phyloP scores from a whole-genome alignment of 2,113 vertebrate species.

The Menidia beryllina region DNA sequence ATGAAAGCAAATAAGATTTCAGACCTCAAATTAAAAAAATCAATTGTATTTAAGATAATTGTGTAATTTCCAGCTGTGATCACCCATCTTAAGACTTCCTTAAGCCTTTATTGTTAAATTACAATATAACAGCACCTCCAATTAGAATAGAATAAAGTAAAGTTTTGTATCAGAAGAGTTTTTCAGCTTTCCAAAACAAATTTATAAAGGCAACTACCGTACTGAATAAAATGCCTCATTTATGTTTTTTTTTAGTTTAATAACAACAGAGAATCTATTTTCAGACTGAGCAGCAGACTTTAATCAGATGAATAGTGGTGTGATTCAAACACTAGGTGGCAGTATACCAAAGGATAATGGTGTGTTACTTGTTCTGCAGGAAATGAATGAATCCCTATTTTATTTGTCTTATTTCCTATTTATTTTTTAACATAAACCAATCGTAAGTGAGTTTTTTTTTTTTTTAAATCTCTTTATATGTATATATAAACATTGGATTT shows the following conservation, averaged over 20 bases:
- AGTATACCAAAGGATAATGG: conserved; percentile 14
- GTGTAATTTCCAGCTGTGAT: not conserved
- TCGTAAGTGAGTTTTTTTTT: too few relatives aligned
- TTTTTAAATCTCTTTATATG: too few relatives aligned
- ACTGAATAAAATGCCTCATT: not conserved
- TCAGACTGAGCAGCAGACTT: not conserved
- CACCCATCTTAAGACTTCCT: not conserved
- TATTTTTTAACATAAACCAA: too few relatives aligned
- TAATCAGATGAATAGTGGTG: not conserved
- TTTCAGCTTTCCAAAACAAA: not conserved
- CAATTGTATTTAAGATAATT: not conserved
- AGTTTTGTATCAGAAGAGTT: not conserved
- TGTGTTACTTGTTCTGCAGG: too few relatives aligned
- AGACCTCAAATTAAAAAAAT: too few relatives aligned
- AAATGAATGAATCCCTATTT: too few relatives aligned
- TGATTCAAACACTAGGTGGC: conserved; percentile 61
- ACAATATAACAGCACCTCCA: not conserved
- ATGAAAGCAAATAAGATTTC: too few relatives aligned
- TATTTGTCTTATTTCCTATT: too few relatives aligned
- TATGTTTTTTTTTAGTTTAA: not conserved
- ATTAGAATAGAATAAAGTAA: not conserved
- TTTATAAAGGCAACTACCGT: not conserved
- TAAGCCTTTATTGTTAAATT: not conserved
- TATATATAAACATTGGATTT: too few relatives aligned
- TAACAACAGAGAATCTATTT: not conserved